These are phyloP conservation scores for Bradypodion ventrale DNA, from an alignment of 2,797 vertebrate genomes.

Conservation along the genomic window DNA sequence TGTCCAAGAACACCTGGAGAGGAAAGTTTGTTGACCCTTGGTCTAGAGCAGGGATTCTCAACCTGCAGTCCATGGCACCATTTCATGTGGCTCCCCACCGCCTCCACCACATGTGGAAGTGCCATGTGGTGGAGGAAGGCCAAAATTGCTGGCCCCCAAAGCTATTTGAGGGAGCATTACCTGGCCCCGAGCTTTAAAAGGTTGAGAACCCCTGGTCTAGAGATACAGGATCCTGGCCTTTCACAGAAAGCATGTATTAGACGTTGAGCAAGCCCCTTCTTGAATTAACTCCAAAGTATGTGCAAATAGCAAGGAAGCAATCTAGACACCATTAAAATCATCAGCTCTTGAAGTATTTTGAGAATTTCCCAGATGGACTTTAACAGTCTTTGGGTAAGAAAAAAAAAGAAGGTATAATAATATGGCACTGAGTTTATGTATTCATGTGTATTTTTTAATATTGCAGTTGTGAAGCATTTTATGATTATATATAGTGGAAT, in stretches of 20 bases:
- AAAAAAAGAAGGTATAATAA: neutral
- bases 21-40: no score
- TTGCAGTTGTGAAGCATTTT: neutral
- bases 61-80: no score
- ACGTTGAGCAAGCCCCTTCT: neutral
- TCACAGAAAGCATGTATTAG: neutral
- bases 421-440: constrained; percentile 12
- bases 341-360: constrained; percentile 22
- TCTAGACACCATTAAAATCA: neutral
- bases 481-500: neutral
- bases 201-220: no score
- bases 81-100: no score
- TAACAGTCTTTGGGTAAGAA: neutral
- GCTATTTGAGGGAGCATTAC: no score
- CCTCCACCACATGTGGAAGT: no score
- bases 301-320: constrained; percentile 7
- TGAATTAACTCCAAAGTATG: constrained; percentile 6
- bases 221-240: neutral
- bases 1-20: no score
- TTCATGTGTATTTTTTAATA: neutral
- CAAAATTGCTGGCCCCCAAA: no score
- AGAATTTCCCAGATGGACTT: constrained; percentile 17
- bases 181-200: no score
- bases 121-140: no score
- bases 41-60: no score